Base-by-base conservation (phyloP, 2,797 vertebrate species). In the Chelmon rostratus region DNA sequence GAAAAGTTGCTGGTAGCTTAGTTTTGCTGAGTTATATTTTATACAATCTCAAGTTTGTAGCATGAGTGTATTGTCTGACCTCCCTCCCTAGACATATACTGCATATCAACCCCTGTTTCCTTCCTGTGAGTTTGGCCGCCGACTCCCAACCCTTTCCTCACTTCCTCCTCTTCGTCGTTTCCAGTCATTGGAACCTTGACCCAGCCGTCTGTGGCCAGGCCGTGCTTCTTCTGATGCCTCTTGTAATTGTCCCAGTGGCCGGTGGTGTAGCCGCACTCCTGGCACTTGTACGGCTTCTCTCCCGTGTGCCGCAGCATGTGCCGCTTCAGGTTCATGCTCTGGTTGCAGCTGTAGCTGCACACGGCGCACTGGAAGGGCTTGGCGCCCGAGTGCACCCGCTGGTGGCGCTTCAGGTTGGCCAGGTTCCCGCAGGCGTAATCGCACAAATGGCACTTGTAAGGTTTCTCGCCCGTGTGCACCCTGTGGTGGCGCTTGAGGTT, bases 161-260 rank as follows among this genome's bases (percentile, higher is more conserved):
- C 77, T 7, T 83, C 88, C 8, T 89, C 87, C 2, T 90, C 93
- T 6, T 87, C 88, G 0, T 87, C 67, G 18, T 82, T 80, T 12
- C 81, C 86, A 0, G 94, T 90, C 88, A 94, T 90, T 0, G 91
- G 95, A 0, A 95, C 95, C 68, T 96, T 96, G 58, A 96, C 95
- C 95, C 97, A 97, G 89, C 95, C 96, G 57, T 96, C 96, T 0
- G 96, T 94, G 1, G 96, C 92, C 73, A 97, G 96, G 79, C 97
- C 96, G 0, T 99, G 98, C 76, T 98, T 98, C 94, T 98, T 98
- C 96, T 99, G 98, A 90, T 99, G 98, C 28, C 98, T 95, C 89
- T 99, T 99, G 94, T 99, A 99, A 93, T 99, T 99, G 96, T 99
- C 98, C 98, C 98, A 99, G 94, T 99, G 98, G 74, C 98, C 98